phyloP scores from a whole-genome alignment of 1,140 invertebrate genomes.

The Anagrus nilaparvatae region DNA sequence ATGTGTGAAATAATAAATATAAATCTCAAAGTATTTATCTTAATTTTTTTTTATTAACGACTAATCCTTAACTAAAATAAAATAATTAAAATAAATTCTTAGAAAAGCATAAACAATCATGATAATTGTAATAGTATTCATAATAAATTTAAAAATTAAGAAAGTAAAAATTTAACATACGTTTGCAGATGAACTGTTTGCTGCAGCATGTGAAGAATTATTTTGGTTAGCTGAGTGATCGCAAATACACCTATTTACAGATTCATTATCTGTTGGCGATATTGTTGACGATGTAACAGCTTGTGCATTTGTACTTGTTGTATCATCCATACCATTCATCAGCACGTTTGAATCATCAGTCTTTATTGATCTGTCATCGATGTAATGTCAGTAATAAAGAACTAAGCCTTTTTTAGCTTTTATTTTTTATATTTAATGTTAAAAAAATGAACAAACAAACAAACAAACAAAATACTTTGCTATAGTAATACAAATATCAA shows the following conservation, averaged over 20 bases:
- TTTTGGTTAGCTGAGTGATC: slow-evolving; percentile 35
- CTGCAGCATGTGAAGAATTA: slow-evolving; percentile 36
- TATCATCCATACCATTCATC: slow-evolving; percentile 41
- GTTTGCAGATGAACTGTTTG: slow-evolving; percentile 33
- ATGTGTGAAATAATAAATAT: no score
- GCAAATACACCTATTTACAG: slow-evolving; percentile 38
- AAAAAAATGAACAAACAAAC: background rate
- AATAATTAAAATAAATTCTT: no score
- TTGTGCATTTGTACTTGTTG: slow-evolving; percentile 37
- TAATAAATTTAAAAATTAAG: no score
- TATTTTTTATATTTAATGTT: no score
- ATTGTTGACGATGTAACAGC: slow-evolving; percentile 11
- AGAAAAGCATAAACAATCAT: background rate
- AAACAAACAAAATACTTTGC: background rate
- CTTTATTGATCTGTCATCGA: slow-evolving; percentile 42
- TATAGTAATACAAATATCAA: background rate
- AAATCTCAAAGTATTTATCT: no score
- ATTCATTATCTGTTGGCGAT: slow-evolving; percentile 30
- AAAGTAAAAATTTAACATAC: slow-evolving; percentile 27
- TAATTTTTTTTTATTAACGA: no score
- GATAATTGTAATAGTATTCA: background rate
- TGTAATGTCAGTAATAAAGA: slow-evolving; percentile 35
- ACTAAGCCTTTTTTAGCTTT: no score
- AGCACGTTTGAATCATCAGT: slow-evolving; percentile 39
- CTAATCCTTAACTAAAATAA: no score